Conservation (phyloP, 2,113 vertebrate species). For the Muscicapa adusta region DNA sequence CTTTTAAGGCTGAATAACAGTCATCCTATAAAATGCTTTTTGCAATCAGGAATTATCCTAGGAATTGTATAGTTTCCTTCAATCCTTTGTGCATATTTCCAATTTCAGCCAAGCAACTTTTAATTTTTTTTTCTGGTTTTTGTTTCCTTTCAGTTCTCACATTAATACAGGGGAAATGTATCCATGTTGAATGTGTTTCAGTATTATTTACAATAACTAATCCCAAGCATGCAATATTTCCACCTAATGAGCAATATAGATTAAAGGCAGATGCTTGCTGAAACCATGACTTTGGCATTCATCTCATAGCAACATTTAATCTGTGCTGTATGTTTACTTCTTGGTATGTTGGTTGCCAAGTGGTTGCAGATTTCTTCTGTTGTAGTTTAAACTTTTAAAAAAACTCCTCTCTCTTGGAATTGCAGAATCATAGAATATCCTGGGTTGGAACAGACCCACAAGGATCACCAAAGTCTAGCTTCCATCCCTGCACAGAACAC, state of each 20-base stretch:
- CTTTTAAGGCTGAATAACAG: neutral
- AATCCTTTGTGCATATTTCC: neutral
- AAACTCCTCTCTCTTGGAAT: neutral
- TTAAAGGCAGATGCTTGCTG: neutral
- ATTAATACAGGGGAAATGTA: neutral
- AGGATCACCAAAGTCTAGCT: neutral
- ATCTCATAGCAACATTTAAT: neutral
- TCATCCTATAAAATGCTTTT: neutral
- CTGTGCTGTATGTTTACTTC: neutral
- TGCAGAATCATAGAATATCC: neutral
- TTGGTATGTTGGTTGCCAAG: neutral
- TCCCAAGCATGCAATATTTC: neutral
- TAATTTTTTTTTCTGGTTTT: neutral
- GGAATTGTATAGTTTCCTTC: neutral
- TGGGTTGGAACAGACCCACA: neutral
- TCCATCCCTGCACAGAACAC: neutral
- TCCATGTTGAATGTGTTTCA: neutral
- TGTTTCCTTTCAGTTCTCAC: neutral
- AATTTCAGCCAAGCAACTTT: neutral
- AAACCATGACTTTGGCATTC: neutral
- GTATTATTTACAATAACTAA: conserved; percentile 4
- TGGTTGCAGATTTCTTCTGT: neutral
- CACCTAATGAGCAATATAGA: neutral
- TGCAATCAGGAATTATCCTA: neutral
- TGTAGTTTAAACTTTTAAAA: neutral